phyloP scores from a whole-genome alignment of 30 jellyfish, hydroid and myxozoan genomes.

The Cassiopea xamachana region DNA sequence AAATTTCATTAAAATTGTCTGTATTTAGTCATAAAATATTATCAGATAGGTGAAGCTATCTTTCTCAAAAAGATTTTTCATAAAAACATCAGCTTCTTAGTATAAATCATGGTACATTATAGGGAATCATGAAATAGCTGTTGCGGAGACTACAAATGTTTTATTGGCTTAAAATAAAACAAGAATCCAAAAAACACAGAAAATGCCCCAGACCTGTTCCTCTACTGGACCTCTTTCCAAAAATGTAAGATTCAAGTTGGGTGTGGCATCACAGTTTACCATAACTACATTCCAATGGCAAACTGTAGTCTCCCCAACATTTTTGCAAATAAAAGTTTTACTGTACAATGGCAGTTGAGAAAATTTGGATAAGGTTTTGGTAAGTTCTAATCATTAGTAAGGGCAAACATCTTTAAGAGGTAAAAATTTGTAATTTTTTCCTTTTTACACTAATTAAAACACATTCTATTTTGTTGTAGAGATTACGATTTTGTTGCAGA shows the following conservation, averaged over 20 bases:
- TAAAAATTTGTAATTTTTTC: too few relatives aligned
- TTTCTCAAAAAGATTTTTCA: not conserved
- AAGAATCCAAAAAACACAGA: not conserved
- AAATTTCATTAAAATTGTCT: not conserved
- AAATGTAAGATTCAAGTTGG: not conserved
- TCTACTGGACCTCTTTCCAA: not conserved
- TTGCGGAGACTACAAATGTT: not conserved
- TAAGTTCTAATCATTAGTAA: not conserved
- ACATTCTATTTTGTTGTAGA: not conserved
- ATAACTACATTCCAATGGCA: not conserved
- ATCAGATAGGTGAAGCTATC: not conserved
- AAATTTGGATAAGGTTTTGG: not conserved
- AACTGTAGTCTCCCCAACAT: not conserved
- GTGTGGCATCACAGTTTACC: not conserved
- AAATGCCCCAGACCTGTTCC: not conserved
- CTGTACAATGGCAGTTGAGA: not conserved
- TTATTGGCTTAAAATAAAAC: not conserved
- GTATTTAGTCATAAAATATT: not conserved
- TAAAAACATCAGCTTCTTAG: not conserved
- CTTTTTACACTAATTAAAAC: not conserved
- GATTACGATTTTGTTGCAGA: not conserved
- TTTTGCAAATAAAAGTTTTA: not conserved
- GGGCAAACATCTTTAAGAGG: not conserved
- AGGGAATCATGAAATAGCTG: not conserved
- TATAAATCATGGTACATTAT: too few relatives aligned